Conservation (phyloP, 2,113 vertebrate genomes). For the Cinclus cinclus region DNA sequence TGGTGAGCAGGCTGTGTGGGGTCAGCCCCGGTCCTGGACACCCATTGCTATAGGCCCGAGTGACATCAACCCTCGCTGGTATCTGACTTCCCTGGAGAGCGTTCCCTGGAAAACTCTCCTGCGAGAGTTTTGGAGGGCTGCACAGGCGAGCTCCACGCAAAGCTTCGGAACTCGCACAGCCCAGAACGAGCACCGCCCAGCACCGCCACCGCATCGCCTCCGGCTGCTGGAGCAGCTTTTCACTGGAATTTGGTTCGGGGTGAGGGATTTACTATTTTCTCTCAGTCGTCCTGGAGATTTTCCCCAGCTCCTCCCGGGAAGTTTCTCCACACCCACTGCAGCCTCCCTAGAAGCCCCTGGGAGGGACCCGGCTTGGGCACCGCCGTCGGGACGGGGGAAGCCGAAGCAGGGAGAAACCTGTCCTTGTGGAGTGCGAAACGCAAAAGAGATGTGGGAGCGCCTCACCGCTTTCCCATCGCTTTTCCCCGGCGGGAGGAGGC, state of each 20-base stretch:
- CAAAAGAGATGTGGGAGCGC: background rate
- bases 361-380: background rate
- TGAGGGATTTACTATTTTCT: background rate
- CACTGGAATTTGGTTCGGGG: background rate
- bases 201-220: background rate
- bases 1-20: background rate
- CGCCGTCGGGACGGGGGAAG: background rate
- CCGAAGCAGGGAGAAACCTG: background rate
- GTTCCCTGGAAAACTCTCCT: background rate
- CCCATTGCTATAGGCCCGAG: background rate
- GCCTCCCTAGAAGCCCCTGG: background rate
- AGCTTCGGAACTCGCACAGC: background rate
- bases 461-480: background rate
- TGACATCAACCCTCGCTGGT: rapidly evolving
- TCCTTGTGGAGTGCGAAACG: background rate
- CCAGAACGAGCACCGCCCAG: background rate
- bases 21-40: background rate
- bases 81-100: background rate
- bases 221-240: background rate
- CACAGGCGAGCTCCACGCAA: background rate
- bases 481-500: background rate
- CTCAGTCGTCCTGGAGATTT: background rate
- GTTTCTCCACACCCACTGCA: background rate
- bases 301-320: background rate
- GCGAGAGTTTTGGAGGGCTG: background rate